Conservation (phyloP, 2,797 vertebrate genomes). For the Macroramphosus scolopax region DNA sequence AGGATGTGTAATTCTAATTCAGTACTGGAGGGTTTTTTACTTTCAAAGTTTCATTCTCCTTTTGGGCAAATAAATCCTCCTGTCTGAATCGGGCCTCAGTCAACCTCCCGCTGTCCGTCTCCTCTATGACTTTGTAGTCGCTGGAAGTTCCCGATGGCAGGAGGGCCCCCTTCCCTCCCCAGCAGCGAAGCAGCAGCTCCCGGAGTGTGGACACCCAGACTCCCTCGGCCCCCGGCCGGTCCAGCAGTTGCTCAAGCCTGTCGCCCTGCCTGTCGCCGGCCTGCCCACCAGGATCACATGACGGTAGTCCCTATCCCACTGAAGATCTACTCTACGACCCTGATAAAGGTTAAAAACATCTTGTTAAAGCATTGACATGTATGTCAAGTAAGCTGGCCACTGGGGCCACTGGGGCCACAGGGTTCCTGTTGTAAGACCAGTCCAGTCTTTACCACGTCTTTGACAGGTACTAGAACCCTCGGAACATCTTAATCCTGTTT, state of each 20-base stretch:
- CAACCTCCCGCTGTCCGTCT: background rate
- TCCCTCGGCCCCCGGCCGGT: slow-evolving; percentile 87
- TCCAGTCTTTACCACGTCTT: too few species aligned
- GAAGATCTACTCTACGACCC: slow-evolving; percentile 92
- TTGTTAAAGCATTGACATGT: background rate
- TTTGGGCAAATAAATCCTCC: too few species aligned
- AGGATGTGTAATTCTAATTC: too few species aligned
- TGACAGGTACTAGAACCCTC: too few species aligned
- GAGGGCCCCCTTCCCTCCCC: slow-evolving; percentile 90
- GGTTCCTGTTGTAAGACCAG: too few species aligned
- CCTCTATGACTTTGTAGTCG: slow-evolving; percentile 81
- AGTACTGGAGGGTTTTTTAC: too few species aligned
- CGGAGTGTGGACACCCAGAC: slow-evolving; percentile 93
- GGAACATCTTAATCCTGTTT: too few species aligned
- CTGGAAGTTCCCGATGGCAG: slow-evolving; percentile 94
- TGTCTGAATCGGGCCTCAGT: too few species aligned
- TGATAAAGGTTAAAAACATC: slow-evolving; percentile 83
- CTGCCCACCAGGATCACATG: slow-evolving; percentile 89
- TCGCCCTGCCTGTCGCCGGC: slow-evolving; percentile 91
- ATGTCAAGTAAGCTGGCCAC: background rate
- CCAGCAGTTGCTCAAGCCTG: slow-evolving; percentile 95
- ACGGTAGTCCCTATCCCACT: slow-evolving; percentile 93
- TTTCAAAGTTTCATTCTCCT: too few species aligned
- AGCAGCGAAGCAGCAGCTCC: slow-evolving; percentile 89
- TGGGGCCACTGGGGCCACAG: too few species aligned